A percentile compares a stretch with the other conserved stretches of the same genome.
Conservation (phyloP, 1,140 invertebrate genomes). For the Psilanteris sp. region DNA sequence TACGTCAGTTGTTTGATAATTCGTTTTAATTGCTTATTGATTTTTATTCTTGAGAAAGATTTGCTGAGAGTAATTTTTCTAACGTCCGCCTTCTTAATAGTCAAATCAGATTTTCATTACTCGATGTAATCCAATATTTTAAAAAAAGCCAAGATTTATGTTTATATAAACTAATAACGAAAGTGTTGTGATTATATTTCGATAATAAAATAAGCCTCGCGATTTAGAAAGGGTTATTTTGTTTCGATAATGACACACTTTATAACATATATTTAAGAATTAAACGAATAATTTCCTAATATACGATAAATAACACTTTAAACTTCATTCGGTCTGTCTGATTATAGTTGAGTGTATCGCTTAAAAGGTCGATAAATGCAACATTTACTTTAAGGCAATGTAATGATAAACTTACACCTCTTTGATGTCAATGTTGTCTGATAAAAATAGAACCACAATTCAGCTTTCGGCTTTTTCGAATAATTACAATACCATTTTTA, state of each 20-base stretch:
- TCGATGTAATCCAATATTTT: conserved; percentile 3
- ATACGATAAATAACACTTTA: conserved; percentile 8
- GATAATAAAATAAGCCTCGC: too few relatives aligned
- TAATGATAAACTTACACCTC: conserved; percentile 26
- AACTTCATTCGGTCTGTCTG: conserved; percentile 36
- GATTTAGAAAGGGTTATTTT: too few relatives aligned
- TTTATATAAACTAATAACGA: too few relatives aligned
- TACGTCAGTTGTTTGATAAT: conserved; percentile 48
- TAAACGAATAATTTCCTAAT: too few relatives aligned
- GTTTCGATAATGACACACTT: too few relatives aligned
- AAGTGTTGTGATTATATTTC: too few relatives aligned
- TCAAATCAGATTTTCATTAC: conserved; percentile 28
- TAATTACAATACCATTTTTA: conserved; percentile 20
- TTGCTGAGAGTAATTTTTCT: conserved; percentile 22
- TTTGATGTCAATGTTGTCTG: conserved; percentile 27
- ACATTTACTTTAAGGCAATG: conserved; percentile 45
- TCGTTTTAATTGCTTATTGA: conserved; percentile 53
- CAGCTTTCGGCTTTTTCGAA: conserved; percentile 16
- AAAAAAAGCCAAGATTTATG: too few relatives aligned
- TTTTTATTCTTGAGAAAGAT: conserved; percentile 42
- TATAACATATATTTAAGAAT: too few relatives aligned
- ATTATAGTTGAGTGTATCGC: conserved; percentile 17
- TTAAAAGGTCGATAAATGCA: conserved; percentile 57
- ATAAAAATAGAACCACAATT: conserved; percentile 29
- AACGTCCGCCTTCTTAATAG: conserved; percentile 22